Evolutionary conservation across 2,888 invertebrate genomes (phyloP), one percentile per base, ranked within the genome.

Genomic region (Zelleria hepariella): DNA sequence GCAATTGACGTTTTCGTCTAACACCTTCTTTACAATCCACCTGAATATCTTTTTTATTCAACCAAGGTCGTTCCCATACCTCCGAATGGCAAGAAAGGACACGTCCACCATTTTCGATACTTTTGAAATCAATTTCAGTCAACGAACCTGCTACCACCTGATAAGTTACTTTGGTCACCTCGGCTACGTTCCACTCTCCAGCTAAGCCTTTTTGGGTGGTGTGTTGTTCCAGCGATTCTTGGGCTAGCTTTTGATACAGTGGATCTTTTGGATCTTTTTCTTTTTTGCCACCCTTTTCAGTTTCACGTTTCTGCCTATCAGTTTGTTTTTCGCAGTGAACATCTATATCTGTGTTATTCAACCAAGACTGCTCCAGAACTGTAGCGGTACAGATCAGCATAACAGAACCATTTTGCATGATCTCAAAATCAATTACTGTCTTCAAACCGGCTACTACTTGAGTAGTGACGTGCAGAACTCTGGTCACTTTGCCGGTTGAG

Each of bases 81-180:
- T 60, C 21, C 27, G 74, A 62, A 58, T 58, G 25, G 58, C 74
- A 74, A 20, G 6, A 4, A 8, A 58, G 5, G 1, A 32, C 2
- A 10, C 5, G 8, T 5, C 82, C 85, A 10, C 68, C 65, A 62
- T 89, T 88, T 49, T 76, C 20, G 1, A 48, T 49, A 0, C 10
- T 53, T 1, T 23, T 83, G 5, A 86, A 82, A 63, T 81, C 82
- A 27, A 93, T 85, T 67, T 76, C 88, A 10, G 88, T 90, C 25
- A 78, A 61, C 1, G 62, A 58, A 5, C 91, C 91, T 8, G 86
- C 64, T 0, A 91, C 91, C 0, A 89, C 72, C 71, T 91, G 89
- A 5, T 59, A 62, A 0, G 75, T 71, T 0, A 81, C 88, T 6
- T 76, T 73, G 2, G 74, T 64, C 5, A 90, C 67, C 59, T 76